Conservation (phyloP, 2,113 vertebrate genomes). For the Gasterosteus aculeatus region DNA sequence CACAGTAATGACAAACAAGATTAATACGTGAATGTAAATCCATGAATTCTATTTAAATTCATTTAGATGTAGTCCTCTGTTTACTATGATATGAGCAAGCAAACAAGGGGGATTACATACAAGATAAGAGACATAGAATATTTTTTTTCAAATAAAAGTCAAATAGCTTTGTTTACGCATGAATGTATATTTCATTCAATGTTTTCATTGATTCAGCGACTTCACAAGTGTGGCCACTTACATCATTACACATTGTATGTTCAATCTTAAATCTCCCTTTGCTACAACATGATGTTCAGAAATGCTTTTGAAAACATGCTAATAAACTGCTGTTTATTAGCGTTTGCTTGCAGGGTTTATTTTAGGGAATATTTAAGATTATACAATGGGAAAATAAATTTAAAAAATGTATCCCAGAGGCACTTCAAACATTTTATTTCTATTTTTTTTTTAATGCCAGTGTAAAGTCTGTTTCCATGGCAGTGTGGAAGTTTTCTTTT, state of each 20-base stretch:
- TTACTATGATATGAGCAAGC: background rate
- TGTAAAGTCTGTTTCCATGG: constrained; percentile 64
- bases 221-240: constrained; percentile 8
- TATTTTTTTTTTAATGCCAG: background rate
- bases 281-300: background rate
- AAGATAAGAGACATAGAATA: background rate
- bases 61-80: background rate
- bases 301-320: constrained; percentile 7
- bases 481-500: constrained; percentile 39
- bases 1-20: background rate
- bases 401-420: background rate
- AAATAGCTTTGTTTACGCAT: constrained; percentile 15
- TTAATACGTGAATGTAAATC: background rate
- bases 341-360: background rate
- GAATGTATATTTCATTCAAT: constrained; percentile 13
- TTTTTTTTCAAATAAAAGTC: constrained; percentile 2
- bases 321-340: background rate
- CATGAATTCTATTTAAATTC: background rate
- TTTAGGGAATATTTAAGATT: background rate
- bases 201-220: background rate
- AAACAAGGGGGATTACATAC: background rate
- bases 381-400: background rate
- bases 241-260: constrained; percentile 2
- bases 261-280: background rate
- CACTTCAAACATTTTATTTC: background rate